Percentiles rank a stretch among this genome's conserved stretches.
These are phyloP conservation scores for Melinopterus prodromus DNA, from an alignment of 2,888 invertebrate species.

Conservation along the genomic window DNA sequence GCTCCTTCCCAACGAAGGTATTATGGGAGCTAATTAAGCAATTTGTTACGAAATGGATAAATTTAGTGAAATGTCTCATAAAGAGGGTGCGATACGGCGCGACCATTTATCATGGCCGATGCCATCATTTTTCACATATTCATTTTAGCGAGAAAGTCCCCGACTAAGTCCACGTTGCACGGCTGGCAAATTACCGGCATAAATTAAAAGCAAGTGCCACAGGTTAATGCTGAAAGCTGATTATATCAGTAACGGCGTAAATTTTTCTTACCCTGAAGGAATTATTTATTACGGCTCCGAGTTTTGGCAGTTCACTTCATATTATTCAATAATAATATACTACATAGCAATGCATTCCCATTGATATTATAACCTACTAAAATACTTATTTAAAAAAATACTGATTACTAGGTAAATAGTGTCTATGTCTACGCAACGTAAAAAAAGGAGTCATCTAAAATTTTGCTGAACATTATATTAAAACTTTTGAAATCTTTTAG, in stretches of 20 bases:
- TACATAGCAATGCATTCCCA: not conserved
- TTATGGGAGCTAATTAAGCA: slow-evolving; percentile 18
- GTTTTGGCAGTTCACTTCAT: not conserved
- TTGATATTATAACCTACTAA: no score
- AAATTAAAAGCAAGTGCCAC: slow-evolving; percentile 23
- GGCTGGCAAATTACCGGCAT: slow-evolving; percentile 19
- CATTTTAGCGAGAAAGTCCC: not conserved
- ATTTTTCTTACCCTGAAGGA: slow-evolving; percentile 14
- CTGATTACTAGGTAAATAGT: no score
- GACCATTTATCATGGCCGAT: slow-evolving; percentile 19
- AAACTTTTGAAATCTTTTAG: no score
- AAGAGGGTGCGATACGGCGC: not conserved
- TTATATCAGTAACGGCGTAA: slow-evolving; percentile 6
- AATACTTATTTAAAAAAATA: no score
- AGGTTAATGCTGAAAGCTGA: slow-evolving; percentile 26
- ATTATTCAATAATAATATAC: not conserved
- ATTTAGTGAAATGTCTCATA: slow-evolving; percentile 22
- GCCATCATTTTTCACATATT: slow-evolving; percentile 25
- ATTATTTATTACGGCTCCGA: not conserved
- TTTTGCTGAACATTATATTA: no score
- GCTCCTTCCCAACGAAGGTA: not conserved
- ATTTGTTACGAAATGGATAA: slow-evolving; percentile 17
- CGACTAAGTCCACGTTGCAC: not conserved
- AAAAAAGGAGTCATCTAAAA: no score
- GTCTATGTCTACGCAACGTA: no score